Percentiles rank a stretch among this genome's conserved stretches.
phyloP scores from a whole-genome alignment of 2,888 invertebrate genomes.

The Isoperla grammatica region DNA sequence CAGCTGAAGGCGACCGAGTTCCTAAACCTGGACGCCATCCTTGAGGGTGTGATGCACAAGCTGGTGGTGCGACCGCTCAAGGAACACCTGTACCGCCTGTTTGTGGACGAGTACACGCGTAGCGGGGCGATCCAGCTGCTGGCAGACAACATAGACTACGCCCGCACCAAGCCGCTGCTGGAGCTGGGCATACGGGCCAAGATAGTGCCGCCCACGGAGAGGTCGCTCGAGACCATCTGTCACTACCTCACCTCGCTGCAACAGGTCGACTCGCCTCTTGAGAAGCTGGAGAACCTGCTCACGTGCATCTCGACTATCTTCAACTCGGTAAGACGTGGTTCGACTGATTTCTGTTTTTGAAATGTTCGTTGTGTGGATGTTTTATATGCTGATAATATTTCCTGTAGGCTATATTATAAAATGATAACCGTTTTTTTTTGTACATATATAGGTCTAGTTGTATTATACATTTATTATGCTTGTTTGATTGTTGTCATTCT shows the following conservation, averaged over 20 bases:
- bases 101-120: conserved; percentile 81
- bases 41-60: conserved; percentile 91
- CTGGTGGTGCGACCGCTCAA: conserved; percentile 82
- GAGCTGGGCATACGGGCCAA: conserved; percentile 68
- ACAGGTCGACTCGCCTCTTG: conserved; percentile 85
- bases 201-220: conserved; percentile 69
- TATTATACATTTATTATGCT: too few relatives aligned
- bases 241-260: conserved; percentile 77
- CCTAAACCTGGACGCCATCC: conserved; percentile 89
- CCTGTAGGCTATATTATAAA: too few relatives aligned
- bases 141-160: conserved; percentile 64
- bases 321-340: conserved; percentile 51
- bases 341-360: too few relatives aligned
- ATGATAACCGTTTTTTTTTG: too few relatives aligned
- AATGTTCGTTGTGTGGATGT: too few relatives aligned
- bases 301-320: conserved; percentile 84
- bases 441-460: too few relatives aligned
- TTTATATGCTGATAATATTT: too few relatives aligned
- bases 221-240: conserved; percentile 70
- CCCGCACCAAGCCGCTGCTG: conserved; percentile 59
- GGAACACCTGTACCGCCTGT: conserved; percentile 73
- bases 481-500: too few relatives aligned
- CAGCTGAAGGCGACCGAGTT: conserved; percentile 85
- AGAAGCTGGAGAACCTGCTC: conserved; percentile 88
- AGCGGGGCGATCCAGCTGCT: conserved; percentile 63